A percentile compares a stretch with the other conserved stretches of the same genome.
These are phyloP conservation scores for Holotrichia oblita DNA, from an alignment of 1,140 invertebrate genomes.

Conservation along the genomic window DNA sequence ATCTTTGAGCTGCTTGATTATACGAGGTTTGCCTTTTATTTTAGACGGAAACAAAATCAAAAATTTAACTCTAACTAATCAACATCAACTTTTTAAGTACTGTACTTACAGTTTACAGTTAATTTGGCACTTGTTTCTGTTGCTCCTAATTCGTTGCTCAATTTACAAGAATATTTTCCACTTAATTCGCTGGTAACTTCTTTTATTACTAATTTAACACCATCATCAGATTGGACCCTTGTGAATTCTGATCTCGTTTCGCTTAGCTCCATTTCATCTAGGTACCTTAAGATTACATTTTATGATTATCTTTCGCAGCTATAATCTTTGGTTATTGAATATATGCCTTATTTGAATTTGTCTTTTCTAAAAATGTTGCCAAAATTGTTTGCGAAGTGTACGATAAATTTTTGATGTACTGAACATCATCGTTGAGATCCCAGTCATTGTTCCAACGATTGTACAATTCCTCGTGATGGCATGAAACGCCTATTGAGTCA, in stretches of 20 bases:
- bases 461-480: too few relatives aligned
- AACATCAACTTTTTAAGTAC: too few relatives aligned
- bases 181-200: conserved; percentile 79
- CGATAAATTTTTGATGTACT: too few relatives aligned
- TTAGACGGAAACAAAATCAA: neutral
- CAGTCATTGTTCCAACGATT: too few relatives aligned
- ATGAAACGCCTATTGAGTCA: too few relatives aligned
- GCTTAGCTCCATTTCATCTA: conserved; percentile 81
- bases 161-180: conserved; percentile 81
- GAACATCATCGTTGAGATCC: too few relatives aligned
- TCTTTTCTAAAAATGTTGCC: too few relatives aligned
- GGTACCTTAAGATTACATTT: conserved; percentile 67
- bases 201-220: conserved; percentile 78
- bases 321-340: conserved; percentile 49
- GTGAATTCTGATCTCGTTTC: conserved; percentile 78
- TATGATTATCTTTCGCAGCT: conserved; percentile 60
- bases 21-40: conserved; percentile 83
- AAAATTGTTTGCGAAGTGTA: too few relatives aligned
- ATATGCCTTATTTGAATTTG: too few relatives aligned
- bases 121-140: conserved; percentile 73
- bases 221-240: conserved; percentile 74
- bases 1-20: conserved; percentile 80
- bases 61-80: too few relatives aligned
- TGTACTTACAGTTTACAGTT: conserved; percentile 74
- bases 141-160: conserved; percentile 83